Evolutionary conservation across 2,113 vertebrate genomes (phyloP).

Genomic region (Strix aluco): DNA sequence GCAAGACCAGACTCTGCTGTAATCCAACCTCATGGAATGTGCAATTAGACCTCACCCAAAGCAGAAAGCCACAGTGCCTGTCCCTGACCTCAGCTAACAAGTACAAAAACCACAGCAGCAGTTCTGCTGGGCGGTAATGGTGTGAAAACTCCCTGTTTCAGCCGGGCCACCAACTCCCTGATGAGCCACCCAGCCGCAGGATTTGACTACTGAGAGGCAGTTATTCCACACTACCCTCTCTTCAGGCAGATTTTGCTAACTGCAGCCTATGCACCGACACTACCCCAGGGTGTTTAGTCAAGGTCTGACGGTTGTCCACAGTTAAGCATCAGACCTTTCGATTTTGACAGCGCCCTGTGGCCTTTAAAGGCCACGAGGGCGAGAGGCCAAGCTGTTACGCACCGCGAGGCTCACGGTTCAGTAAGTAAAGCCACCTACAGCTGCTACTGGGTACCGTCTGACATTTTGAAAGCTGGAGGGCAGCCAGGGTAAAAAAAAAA

Average conservation of each 20-base stretch:
- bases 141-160: neutral
- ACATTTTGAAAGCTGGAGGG: constrained; percentile 47
- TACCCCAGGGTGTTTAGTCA: neutral
- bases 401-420: neutral
- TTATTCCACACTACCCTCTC: neutral
- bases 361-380: constrained; percentile 4
- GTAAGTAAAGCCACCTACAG: neutral
- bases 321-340: neutral
- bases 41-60: neutral
- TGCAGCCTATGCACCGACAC: neutral
- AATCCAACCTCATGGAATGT: neutral
- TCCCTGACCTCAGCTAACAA: neutral
- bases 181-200: fast-evolving
- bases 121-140: fast-evolving
- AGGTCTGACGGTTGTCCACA: neutral
- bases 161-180: neutral
- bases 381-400: neutral
- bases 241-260: neutral
- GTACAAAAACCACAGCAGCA: neutral
- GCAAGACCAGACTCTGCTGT: neutral
- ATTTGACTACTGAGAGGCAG: neutral
- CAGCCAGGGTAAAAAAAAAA: neutral
- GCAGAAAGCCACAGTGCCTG: neutral
- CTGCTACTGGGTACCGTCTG: constrained; percentile 4
- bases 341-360: neutral